Base-by-base conservation (phyloP, 2,113 vertebrate species). In the Pyxicephalus adspersus region DNA sequence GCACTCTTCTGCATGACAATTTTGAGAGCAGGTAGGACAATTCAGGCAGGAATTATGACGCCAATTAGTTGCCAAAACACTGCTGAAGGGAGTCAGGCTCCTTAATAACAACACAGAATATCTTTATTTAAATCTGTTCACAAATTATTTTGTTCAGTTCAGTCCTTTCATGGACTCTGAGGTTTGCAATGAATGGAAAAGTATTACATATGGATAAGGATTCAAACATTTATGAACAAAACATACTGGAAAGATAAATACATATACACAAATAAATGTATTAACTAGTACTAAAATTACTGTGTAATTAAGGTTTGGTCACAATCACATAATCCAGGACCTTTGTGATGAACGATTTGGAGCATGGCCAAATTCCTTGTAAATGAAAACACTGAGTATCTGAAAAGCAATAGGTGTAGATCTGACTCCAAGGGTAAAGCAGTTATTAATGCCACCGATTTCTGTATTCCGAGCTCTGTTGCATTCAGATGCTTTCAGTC, bases 281-380 rank as follows among this genome's bases (percentile, higher is more conserved):
- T 67, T 25, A 54, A 45, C 64, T 34, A 34, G 50, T 26, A 58
- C 76, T 68, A 45, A 25, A 67, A 78, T 78, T 78, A 67, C 76
- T 67, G 19, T 78, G 76, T 78, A 67, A 68, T 78, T 78, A 68
- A 68, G 76, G 52, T 78, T 78, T 67, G 52, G 76, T 67, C 67
- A 68, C 64, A 78, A 67, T 67, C 20, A 25, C 61, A 66, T n/a
- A 57, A 31, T 65, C 50, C 18, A 50, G 54, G 6, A 18, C 5
- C 15, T 58, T 67, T 67, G 55, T 78, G n/a, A 20, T 45, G 64
- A 58, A 31, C 68, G 65, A 58, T 22, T 19, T 45, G 29, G 57
- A 26, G 28, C 16, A 17, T 45, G 45, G 76, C 76, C 64, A 78
- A 67, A 29, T 67, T 54, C 28, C 51, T 17, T 78, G 52, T 67